Conservation (phyloP, 2,113 vertebrate species). For the Isichthys henryi region DNA sequence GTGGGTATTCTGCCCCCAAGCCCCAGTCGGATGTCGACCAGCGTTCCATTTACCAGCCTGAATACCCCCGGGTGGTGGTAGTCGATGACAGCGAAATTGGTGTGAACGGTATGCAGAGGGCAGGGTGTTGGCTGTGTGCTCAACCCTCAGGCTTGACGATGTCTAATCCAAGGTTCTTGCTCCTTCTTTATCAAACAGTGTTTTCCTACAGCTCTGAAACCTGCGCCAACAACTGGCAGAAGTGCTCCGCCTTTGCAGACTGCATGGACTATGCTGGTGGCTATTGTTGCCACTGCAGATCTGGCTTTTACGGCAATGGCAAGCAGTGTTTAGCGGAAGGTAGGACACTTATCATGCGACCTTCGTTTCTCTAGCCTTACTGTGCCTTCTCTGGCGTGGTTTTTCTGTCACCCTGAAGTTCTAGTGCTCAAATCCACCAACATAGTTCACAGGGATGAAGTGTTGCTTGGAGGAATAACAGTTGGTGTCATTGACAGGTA, state of each 20-base stretch:
- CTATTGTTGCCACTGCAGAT: conserved; percentile 82
- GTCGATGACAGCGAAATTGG: conserved; percentile 59
- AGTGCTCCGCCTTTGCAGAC: conserved; percentile 78
- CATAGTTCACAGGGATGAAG: no score
- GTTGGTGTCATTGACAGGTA: conserved; percentile 56
- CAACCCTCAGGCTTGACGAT: conserved; percentile 14
- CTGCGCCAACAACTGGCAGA: conserved; percentile 72
- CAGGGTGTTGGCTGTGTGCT: background rate
- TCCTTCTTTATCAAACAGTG: conserved; percentile 56
- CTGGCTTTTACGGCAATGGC: conserved; percentile 87
- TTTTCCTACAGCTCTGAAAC: conserved; percentile 80
- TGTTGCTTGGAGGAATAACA: background rate
- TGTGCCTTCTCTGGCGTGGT: background rate
- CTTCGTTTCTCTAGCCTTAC: background rate
- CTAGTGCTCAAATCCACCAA: background rate
- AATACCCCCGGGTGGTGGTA: conserved; percentile 68
- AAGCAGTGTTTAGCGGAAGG: conserved; percentile 86
- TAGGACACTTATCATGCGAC: conserved; percentile 32
- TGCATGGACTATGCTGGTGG: conserved; percentile 76
- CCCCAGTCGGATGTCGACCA: background rate
- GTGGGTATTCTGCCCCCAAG: conserved; percentile 34
- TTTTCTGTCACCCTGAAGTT: background rate
- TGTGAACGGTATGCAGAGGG: conserved; percentile 67
- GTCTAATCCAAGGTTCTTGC: background rate
- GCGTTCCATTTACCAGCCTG: conserved; percentile 49